Percentiles rank a stretch among this genome's conserved stretches.
These are phyloP conservation scores for Jordanella pulchra DNA, from an alignment of 2,797 vertebrate species.

Conservation along the genomic window DNA sequence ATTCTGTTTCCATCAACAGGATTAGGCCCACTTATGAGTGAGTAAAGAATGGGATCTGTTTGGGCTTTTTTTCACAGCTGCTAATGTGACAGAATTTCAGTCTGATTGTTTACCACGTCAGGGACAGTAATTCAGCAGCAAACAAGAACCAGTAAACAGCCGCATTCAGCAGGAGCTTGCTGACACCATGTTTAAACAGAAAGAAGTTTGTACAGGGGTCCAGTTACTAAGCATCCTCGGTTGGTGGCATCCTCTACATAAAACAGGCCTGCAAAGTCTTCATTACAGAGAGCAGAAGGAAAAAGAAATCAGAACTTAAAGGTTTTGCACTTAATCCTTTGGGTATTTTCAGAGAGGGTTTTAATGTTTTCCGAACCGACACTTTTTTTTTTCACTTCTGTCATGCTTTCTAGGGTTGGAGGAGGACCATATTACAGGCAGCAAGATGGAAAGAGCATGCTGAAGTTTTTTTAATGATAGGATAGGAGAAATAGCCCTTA, in stretches of 20 bases:
- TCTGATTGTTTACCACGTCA: slow-evolving; percentile 75
- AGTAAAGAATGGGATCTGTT: slow-evolving; percentile 79
- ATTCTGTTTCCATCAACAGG: slow-evolving; percentile 83
- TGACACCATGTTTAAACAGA: slow-evolving; percentile 61
- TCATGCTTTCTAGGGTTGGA: too few species aligned
- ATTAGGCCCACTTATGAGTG: slow-evolving; percentile 76
- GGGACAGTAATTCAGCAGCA: slow-evolving; percentile 61
- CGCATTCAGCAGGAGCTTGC: slow-evolving; percentile 58
- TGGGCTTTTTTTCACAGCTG: slow-evolving; percentile 62
- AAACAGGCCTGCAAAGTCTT: slow-evolving; percentile 43
- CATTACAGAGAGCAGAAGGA: slow-evolving; percentile 45
- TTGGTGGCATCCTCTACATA: slow-evolving; percentile 55
- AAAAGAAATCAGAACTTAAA: slow-evolving; percentile 44
- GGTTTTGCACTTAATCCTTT: slow-evolving; percentile 14
- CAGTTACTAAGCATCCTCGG: slow-evolving; percentile 55
- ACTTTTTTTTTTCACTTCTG: too few species aligned
- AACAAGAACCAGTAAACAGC: slow-evolving; percentile 73
- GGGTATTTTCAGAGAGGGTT: too few species aligned
- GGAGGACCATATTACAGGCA: too few species aligned
- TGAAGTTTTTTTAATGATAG: too few species aligned
- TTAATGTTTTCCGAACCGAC: too few species aligned
- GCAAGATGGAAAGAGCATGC: too few species aligned
- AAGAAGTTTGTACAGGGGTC: slow-evolving; percentile 47
- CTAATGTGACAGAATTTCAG: slow-evolving; percentile 73
- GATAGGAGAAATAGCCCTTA: too few species aligned